Base-by-base conservation (phyloP, 2,113 vertebrate genomes). In the Heterochromis multidens region DNA sequence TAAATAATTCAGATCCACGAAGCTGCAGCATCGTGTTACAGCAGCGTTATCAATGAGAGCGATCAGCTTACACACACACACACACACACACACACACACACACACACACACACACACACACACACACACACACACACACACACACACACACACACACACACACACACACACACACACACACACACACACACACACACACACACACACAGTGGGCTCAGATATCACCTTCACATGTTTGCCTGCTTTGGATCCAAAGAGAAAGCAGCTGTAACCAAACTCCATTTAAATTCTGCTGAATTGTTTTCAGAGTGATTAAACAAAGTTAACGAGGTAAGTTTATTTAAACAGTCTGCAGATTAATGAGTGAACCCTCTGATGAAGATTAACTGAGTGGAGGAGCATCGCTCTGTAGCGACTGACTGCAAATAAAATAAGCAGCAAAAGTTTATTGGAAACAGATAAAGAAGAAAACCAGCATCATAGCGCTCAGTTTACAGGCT, bases 1-100 rank as follows among this genome's bases (percentile, higher is more conserved):
- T 91, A 10, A 84, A 91, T 91, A 33, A 91, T 86, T 91, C 3
- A 91, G 4, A 13, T 57, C 27, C 21, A 9, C 23, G 13, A 43
- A 58, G 43, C 72, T 82, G 29, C 49, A 16, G 84, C 58, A 11
- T 89, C 77, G 10, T 62, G 77, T 89, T 40, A 81, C 81, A 12
- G 23, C 80, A 19, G 29, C 14, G 7, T 37, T 37, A 33, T 65
- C 31, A n/a, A 2, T 8, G 31, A 19, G 13, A 21, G 9, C 27
- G 70, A 54, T 72, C 76, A 31, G 40, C 37, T 79, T 84, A 62
- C 77, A 52, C 37, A 33, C 52, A 49, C 74, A 23, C 80, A 31
- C 80, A 46, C 19, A 37, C 52, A 77, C 52, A n/a, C 80, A 33
- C 19, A 23, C 52, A 57, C 74, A 33, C 10, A 4, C 23, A 46